Evolutionary conservation across 2,113 vertebrate genomes (phyloP), one percentile per base, ranked within the genome.

Genomic region (Tetrao urogallus): DNA sequence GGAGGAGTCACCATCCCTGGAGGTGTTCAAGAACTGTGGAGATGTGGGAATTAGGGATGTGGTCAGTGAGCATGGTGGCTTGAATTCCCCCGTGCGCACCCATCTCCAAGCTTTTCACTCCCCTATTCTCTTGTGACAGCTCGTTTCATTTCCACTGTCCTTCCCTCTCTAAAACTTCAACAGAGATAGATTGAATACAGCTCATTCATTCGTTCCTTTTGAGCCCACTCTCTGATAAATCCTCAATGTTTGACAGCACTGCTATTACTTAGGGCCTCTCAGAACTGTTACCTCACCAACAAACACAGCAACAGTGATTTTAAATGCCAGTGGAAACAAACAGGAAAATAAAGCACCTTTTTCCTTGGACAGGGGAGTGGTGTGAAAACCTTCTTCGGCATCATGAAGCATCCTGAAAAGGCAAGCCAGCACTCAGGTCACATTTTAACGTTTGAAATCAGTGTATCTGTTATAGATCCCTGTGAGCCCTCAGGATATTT

Each of bases 321-420:
- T 4, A 75, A 71, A 18, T 13, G 13, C 34, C 47, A 77, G 16
- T 50, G 54, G 30, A 69, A 77, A 60, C 9, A 63, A 82, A 70
- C 3, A 78, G n/a, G 36, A 47, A 38, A 89, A 67, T 14, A 54
- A 79, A 84, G 6, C 47, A 97, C 96, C 95, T 95, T 93, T 82
- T 84, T 85, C 74, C 56, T 76, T 42, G 30, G 75, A 75, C 67
- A 47, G 7, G 50, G 40, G 14, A 0, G 11, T 19, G 88, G 30
- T 45, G 11, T 79, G 22, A 34, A 81, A 48, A 45, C 18, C 65
- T 60, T 57, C 78, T 63, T 57, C 78, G 34, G 5, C 63, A 64
- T n/a, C 45, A 17, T 0, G 1, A 43, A 17, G 42, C 81, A 73
- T 76, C 48, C 96, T 97, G 90, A 48, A 95, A 92, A 77, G 73